Evolutionary conservation across 2,113 vertebrate species (phyloP), one percentile per base, ranked within the genome.

Genomic region (Pleuronectes platessa): DNA sequence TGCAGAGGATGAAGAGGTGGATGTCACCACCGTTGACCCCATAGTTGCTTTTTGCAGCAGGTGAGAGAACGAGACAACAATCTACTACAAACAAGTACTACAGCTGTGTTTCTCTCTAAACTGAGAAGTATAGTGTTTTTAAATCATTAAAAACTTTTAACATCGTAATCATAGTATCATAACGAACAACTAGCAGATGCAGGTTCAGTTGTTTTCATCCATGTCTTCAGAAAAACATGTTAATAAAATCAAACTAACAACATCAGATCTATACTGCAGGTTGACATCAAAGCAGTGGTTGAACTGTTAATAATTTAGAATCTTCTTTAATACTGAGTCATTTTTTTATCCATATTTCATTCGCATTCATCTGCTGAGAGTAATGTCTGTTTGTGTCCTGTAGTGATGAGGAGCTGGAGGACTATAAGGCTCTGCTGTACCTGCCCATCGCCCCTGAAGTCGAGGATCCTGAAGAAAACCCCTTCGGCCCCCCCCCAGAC

Each of bases 21-120:
- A 99, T 31, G 98, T 99, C 62, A 99, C 97, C 0, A 96, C 97
- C 0, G 97, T 99, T n/a, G 98, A 99, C 59, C 98, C 97, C 4
- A 99, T 99, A 0, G 96, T 96, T 27, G 97, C 97, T 6, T 99
- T 99, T 81, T 99, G 97, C 85, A 99, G 97, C 95, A 99, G 98
- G 98, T 95, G 56, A 90, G 83, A 21, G 9, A 40, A 62, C 11
- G 20, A 4, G 9, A 27, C 7, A 18, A 9, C 27, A 37, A 51
- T 7, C 5, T 51, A 51, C 47, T 51, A 17, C 18, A 37, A 37
- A 37, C 35, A 37, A 37, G 2, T 51, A 51, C 4, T 45, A 45
- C 42, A 45, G 1, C 42, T 15, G 14, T 13, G 45, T 49, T 18
- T 1, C 45, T 49, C 45, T 49, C 45, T 49, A 15, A 2, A 6